Conservation (phyloP, 1,140 invertebrate genomes). For the Papilio glaucus region DNA sequence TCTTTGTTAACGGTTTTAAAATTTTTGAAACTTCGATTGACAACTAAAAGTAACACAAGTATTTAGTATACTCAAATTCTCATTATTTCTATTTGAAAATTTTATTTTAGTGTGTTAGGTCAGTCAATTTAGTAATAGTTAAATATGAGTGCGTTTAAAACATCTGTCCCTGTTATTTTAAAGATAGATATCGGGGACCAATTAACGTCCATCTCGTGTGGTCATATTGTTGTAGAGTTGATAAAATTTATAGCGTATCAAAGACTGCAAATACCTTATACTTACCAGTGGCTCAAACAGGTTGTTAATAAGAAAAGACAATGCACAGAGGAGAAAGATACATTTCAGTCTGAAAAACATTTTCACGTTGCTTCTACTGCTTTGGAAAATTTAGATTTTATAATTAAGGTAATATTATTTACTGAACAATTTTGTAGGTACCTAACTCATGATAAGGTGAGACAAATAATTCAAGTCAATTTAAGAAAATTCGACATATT, state of each 20-base stretch:
- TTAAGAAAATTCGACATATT: too few species aligned
- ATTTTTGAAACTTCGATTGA: neutral
- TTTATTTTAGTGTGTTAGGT: neutral
- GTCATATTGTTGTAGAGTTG: conserved; percentile 75
- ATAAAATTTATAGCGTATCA: conserved; percentile 80
- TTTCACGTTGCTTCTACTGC: conserved; percentile 72
- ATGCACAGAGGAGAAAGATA: conserved; percentile 60
- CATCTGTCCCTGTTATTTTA: conserved; percentile 42
- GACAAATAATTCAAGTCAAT: too few species aligned
- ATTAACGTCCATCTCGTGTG: conserved; percentile 75
- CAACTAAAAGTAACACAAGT: neutral
- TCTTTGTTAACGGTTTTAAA: conserved; percentile 1
- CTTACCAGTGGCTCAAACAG: conserved; percentile 79
- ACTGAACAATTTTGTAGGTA: neutral
- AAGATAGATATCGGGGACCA: conserved; percentile 73
- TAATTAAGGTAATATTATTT: conserved; percentile 68
- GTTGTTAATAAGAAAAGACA: conserved; percentile 71
- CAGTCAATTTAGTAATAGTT: too few species aligned
- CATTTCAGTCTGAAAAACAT: conserved; percentile 74
- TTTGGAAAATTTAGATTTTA: conserved; percentile 73
- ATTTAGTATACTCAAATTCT: too few species aligned
- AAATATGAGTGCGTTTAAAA: conserved; percentile 15
- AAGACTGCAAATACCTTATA: conserved; percentile 79
- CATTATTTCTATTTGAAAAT: neutral
- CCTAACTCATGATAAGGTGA: too few species aligned